Conservation (phyloP, 2,888 invertebrate species). For the Galerucella calmariensis region DNA sequence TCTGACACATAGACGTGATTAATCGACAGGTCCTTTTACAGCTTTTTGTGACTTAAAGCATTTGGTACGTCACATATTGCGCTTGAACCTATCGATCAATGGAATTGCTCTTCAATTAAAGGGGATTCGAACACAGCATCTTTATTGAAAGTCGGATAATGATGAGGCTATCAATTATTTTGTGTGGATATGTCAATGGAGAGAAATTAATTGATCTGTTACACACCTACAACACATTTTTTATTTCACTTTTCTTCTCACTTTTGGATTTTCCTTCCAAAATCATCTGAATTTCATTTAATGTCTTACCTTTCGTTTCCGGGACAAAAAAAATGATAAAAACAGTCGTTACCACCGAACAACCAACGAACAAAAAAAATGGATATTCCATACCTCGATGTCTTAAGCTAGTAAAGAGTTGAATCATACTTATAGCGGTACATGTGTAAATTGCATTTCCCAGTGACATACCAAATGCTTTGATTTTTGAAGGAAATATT, state of each 20-base stretch:
- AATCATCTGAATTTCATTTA: conserved; percentile 62
- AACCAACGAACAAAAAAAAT: conserved; percentile 59
- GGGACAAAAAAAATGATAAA: conserved; percentile 60
- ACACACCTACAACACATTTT: too few species aligned
- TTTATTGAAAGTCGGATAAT: too few species aligned
- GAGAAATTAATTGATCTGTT: too few species aligned
- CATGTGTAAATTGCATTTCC: conserved; percentile 60
- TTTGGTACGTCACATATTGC: conserved; percentile 35
- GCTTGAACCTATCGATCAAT: conserved; percentile 16
- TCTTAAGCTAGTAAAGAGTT: conserved; percentile 57
- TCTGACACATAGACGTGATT: conserved; percentile 58
- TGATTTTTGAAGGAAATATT: conserved; percentile 61
- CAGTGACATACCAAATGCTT: conserved; percentile 62
- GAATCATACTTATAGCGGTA: conserved; percentile 57
- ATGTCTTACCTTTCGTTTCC: conserved; percentile 60
- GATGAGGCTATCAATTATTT: too few species aligned
- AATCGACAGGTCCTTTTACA: conserved; percentile 47
- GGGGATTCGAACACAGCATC: too few species aligned
- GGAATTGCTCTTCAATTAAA: too few species aligned
- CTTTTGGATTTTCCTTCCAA: conserved; percentile 52
- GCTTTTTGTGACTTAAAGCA: conserved; percentile 30
- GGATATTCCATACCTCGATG: conserved; percentile 57
- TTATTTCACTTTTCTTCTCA: background rate
- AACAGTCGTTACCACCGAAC: conserved; percentile 56
- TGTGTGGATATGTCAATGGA: too few species aligned